Percentiles rank a stretch among this genome's conserved stretches.
Evolutionary conservation across 2,113 vertebrate species (phyloP).

Genomic region (Piprites chloris): DNA sequence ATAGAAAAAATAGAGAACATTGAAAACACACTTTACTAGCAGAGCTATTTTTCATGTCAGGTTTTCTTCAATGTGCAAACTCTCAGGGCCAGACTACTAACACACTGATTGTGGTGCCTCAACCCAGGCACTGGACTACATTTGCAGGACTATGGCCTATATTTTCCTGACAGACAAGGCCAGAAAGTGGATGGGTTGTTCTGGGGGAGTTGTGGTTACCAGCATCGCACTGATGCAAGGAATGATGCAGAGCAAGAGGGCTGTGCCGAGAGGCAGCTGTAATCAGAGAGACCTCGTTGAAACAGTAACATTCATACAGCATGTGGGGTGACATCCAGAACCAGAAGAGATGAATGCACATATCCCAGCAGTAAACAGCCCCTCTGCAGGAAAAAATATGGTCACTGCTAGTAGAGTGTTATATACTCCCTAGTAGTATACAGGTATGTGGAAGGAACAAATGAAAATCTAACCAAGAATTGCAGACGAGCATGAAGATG

Average conservation of each 20-base stretch:
- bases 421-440: neutral
- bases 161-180: neutral
- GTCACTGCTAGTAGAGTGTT: neutral
- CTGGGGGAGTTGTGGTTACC: neutral
- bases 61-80: neutral
- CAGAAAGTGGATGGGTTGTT: neutral
- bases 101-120: neutral
- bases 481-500: neutral
- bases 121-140: neutral
- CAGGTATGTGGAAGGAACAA: neutral
- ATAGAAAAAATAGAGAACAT: neutral
- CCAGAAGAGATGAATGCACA: neutral
- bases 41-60: conserved; percentile 10
- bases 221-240: neutral
- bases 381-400: neutral
- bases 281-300: neutral
- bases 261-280: neutral
- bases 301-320: neutral
- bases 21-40: neutral
- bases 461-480: neutral
- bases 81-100: neutral
- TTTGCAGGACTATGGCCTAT: neutral
- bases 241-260: neutral
- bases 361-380: neutral
- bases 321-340: neutral